These are phyloP conservation scores for Psittacula echo DNA, from an alignment of 2,797 vertebrate genomes.

Conservation along the genomic window DNA sequence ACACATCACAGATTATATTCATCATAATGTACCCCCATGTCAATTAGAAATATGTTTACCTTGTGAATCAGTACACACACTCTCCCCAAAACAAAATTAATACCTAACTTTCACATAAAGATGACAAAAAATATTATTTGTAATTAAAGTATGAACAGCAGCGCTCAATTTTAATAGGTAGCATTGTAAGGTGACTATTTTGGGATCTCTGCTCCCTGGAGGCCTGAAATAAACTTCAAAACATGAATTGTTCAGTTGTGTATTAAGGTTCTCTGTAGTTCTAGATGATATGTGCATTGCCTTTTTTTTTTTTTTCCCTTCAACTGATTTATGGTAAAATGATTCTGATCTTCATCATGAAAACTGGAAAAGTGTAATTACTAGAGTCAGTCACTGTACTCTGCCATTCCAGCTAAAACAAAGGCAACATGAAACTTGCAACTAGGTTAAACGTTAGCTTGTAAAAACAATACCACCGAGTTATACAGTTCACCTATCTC, in stretches of 20 bases:
- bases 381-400: neutral
- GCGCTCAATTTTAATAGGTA: neutral
- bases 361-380: neutral
- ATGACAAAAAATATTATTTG: neutral
- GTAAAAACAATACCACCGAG: conserved; percentile 4
- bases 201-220: neutral
- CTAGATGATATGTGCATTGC: neutral
- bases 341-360: neutral
- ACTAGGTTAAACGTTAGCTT: conserved; percentile 28
- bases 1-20: neutral
- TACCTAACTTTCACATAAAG: neutral
- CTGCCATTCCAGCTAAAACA: neutral
- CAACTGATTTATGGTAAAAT: neutral
- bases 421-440: neutral
- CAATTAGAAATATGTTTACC: neutral
- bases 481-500: neutral
- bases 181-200: neutral
- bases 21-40: neutral
- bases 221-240: neutral
- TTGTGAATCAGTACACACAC: neutral
- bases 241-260: neutral
- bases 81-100: neutral
- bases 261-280: neutral
- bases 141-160: neutral
- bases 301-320: neutral